phyloP scores from a whole-genome alignment of 2,888 invertebrate species.

The Lasioglossum figueresi region DNA sequence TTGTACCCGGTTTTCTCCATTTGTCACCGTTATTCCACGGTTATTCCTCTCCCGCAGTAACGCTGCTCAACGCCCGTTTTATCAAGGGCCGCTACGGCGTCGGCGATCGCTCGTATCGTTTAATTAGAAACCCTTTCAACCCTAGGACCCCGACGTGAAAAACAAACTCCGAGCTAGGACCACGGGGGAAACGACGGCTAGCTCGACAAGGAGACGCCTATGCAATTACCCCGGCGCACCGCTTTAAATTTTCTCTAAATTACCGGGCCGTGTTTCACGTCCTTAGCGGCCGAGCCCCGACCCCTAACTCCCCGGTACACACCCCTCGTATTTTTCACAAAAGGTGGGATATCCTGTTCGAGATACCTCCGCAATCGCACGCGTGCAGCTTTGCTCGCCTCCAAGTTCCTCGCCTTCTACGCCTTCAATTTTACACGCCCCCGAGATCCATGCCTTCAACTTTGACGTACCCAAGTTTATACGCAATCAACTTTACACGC shows the following conservation, averaged over 20 bases:
- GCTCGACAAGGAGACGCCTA: conserved; percentile 50
- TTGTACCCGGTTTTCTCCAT: conserved; percentile 33
- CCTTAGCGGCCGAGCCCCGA: conserved; percentile 36
- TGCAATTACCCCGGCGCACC: conserved; percentile 61
- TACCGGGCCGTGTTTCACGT: conserved; percentile 69
- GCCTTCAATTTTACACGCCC: not conserved
- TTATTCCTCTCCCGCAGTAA: not conserved
- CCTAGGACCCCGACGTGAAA: conserved; percentile 17
- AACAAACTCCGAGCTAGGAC: conserved; percentile 21
- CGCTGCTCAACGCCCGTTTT: conserved; percentile 13
- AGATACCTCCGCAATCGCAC: not conserved
- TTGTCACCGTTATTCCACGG: not conserved
- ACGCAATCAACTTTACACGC: not conserved
- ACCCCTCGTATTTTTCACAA: conserved; percentile 39
- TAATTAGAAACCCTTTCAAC: conserved; percentile 50
- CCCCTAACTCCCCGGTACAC: conserved; percentile 33
- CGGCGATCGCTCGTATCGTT: conserved; percentile 38
- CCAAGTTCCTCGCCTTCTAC: no score
- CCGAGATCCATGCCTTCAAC: no score
- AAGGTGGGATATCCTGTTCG: not conserved
- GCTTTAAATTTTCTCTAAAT: conserved; percentile 72
- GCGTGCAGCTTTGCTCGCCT: not conserved
- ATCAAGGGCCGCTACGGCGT: not conserved
- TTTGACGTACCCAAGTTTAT: no score
- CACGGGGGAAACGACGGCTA: not conserved